Evolutionary conservation across 2,888 invertebrate species (phyloP).

Genomic region (Tryphoninae sp.): DNA sequence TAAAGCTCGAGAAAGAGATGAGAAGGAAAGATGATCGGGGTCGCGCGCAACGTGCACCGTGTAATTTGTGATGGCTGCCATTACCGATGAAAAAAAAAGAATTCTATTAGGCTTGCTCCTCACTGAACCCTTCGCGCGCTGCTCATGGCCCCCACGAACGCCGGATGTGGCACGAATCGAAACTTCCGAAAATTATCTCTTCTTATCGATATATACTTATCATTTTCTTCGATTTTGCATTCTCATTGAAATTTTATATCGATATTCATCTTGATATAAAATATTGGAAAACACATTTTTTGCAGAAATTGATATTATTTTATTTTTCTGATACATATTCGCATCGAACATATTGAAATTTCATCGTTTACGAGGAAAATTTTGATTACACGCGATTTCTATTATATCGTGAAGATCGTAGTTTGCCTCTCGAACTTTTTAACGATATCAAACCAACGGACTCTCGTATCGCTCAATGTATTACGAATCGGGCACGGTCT

Average conservation of each 20-base stretch:
- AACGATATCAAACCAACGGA: conserved; percentile 36
- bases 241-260: background rate
- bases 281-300: background rate
- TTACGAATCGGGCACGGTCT: conserved; percentile 59
- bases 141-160: conserved; percentile 26
- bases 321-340: background rate
- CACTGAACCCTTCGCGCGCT: conserved; percentile 2
- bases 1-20: conserved; percentile 46
- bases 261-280: no score
- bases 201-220: background rate
- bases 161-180: conserved; percentile 26
- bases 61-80: conserved; percentile 72
- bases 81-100: conserved; percentile 67
- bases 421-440: conserved; percentile 2
- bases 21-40: conserved; percentile 54
- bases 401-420: background rate
- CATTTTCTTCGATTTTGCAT: background rate
- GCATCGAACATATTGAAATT: background rate
- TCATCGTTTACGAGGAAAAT: background rate
- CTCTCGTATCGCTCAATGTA: conserved; percentile 55
- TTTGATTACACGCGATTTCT: background rate
- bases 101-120: conserved; percentile 66
- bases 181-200: conserved; percentile 23
- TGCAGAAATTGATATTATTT: background rate
- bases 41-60: conserved; percentile 65